phyloP scores from a whole-genome alignment of 2,888 invertebrate species.

The Acanthopleura granulata region DNA sequence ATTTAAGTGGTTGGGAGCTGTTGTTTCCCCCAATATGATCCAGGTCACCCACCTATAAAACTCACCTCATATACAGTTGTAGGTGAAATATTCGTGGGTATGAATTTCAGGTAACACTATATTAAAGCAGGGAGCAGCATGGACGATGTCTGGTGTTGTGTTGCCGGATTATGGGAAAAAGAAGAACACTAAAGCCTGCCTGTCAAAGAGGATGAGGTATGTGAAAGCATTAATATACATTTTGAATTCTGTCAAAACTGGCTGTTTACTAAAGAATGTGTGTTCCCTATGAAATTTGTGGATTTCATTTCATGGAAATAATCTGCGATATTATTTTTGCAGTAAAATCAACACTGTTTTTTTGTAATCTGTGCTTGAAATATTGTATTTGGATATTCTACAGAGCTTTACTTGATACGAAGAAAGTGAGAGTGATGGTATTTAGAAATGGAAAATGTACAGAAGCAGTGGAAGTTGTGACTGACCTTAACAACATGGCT shows the following conservation, averaged over 20 bases:
- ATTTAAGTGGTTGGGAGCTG: no score
- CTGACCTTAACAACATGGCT: constrained; percentile 59
- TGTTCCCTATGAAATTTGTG: no score
- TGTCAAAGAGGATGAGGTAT: constrained; percentile 65
- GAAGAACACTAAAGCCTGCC: constrained; percentile 50
- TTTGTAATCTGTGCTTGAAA: background rate
- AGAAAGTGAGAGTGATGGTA: constrained; percentile 62
- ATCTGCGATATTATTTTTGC: no score
- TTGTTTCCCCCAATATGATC: no score
- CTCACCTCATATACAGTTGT: no score
- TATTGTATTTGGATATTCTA: constrained; percentile 22
- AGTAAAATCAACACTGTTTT: no score
- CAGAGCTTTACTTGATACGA: constrained; percentile 58
- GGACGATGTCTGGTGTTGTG: constrained; percentile 66
- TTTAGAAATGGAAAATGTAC: constrained; percentile 64
- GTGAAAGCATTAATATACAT: constrained; percentile 11
- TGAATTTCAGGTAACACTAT: constrained; percentile 52
- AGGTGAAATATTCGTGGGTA: no score
- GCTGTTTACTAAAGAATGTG: no score
- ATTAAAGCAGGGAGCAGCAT: constrained; percentile 55
- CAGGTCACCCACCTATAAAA: no score
- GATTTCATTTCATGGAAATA: no score
- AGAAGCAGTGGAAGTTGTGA: constrained; percentile 65
- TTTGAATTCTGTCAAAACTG: no score
- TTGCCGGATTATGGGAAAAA: constrained; percentile 57